Conservation (phyloP, 1,140 invertebrate genomes). For the Penaeus indicus region DNA sequence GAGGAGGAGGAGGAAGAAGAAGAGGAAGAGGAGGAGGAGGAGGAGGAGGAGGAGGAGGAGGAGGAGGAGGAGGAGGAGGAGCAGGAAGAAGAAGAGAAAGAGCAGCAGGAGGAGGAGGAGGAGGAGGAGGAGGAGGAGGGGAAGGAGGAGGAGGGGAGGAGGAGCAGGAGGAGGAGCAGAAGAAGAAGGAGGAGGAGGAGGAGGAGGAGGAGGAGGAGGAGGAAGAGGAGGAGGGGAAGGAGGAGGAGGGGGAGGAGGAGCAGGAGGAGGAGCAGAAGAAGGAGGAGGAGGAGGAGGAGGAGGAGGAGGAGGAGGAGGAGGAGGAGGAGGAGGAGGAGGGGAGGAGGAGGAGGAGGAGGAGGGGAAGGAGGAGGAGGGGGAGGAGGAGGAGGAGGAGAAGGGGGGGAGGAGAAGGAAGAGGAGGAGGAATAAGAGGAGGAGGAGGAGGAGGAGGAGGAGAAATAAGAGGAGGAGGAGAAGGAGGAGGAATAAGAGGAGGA, state of each 20-base stretch:
- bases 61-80: too few relatives aligned
- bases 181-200: background rate
- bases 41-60: too few relatives aligned
- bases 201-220: background rate
- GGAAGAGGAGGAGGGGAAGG: too few relatives aligned
- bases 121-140: too few relatives aligned
- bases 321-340: background rate
- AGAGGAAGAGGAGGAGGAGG: too few relatives aligned
- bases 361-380: background rate
- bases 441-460: background rate
- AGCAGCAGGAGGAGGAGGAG: too few relatives aligned
- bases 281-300: too few relatives aligned
- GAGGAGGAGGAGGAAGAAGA: too few relatives aligned
- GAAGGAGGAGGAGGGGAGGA: too few relatives aligned
- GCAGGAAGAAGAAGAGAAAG: too few relatives aligned
- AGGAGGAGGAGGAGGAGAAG: background rate
- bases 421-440: background rate
- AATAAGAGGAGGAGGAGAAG: background rate
- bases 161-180: background rate
- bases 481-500: background rate
- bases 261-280: too few relatives aligned
- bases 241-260: too few relatives aligned
- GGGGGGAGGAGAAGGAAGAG: background rate
- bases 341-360: background rate
- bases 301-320: background rate